A percentile compares a stretch with the other conserved stretches of the same genome.
These are phyloP conservation scores for Muscicapa striata DNA, from an alignment of 2,797 vertebrate genomes.

Conservation along the genomic window DNA sequence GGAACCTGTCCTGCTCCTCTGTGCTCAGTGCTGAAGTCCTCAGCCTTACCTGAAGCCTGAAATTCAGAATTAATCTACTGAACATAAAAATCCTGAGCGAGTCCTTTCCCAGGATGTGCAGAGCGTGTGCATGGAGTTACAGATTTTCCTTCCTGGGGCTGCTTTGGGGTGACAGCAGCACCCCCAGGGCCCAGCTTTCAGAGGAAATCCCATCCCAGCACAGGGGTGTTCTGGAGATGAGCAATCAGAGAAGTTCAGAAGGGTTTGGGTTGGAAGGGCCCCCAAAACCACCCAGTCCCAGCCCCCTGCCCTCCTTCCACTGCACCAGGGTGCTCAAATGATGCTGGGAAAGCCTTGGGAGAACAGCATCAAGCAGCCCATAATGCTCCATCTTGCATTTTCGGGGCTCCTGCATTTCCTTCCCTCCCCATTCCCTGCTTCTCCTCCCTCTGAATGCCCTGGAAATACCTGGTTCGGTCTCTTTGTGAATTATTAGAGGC, in stretches of 20 bases:
- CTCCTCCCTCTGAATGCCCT: neutral
- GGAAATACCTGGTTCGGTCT: constrained; percentile 58
- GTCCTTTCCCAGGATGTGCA: neutral
- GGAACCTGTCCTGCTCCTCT: neutral
- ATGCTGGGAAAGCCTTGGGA: neutral
- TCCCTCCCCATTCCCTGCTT: neutral
- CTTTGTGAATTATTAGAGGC: constrained; percentile 73
- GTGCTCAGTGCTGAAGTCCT: neutral
- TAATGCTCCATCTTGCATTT: neutral
- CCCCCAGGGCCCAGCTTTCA: neutral
- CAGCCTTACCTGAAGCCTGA: neutral
- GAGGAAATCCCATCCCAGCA: neutral
- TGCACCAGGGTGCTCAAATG: neutral
- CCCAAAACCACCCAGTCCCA: neutral
- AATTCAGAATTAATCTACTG: neutral
- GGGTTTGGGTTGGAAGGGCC: neutral
- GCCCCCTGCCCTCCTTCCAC: neutral
- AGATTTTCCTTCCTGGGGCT: neutral
- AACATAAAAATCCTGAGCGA: accelerated
- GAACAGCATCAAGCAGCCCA: neutral
- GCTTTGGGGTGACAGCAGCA: neutral
- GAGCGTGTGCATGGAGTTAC: accelerated
- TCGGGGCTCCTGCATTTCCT: accelerated
- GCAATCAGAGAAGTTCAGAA: neutral
- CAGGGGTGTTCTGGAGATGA: neutral